phyloP scores from a whole-genome alignment of 1,140 invertebrate species.

The Drosophila busckii region DNA sequence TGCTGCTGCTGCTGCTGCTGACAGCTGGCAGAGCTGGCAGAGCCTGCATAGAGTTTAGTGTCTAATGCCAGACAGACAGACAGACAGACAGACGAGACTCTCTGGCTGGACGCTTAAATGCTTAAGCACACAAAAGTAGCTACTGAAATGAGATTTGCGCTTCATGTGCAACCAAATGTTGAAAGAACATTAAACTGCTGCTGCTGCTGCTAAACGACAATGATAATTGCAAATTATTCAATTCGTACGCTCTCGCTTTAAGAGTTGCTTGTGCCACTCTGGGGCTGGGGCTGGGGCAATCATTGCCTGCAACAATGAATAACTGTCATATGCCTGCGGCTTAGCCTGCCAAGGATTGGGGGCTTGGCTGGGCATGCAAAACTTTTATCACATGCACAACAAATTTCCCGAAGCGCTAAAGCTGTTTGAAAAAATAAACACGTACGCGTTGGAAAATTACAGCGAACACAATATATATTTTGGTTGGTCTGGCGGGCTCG shows the following conservation, averaged over 20 bases:
- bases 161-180: slow-evolving; percentile 47
- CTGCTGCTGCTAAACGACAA: slow-evolving; percentile 28
- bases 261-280: too few species aligned
- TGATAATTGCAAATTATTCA: slow-evolving; percentile 45
- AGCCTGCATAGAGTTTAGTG: slow-evolving; percentile 4
- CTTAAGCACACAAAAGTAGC: slow-evolving; percentile 71
- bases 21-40: slow-evolving; percentile 28
- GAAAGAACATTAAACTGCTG: slow-evolving; percentile 11
- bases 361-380: slow-evolving; percentile 9
- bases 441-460: slow-evolving; percentile 65
- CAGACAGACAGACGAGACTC: slow-evolving; percentile 18
- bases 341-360: neutral
- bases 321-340: slow-evolving; percentile 46
- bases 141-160: slow-evolving; percentile 59
- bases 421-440: slow-evolving; percentile 71
- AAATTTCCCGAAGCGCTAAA: slow-evolving; percentile 60
- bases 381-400: slow-evolving; percentile 59
- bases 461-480: too few species aligned
- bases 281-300: too few species aligned
- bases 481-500: too few species aligned
- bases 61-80: slow-evolving; percentile 4
- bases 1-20: slow-evolving; percentile 47
- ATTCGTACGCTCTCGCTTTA: too few species aligned
- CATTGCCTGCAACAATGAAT: slow-evolving; percentile 39
- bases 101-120: slow-evolving; percentile 49